Percentiles rank a stretch among this genome's conserved stretches.
phyloP scores from a whole-genome alignment of 2,888 invertebrate genomes.

The Tetranychus piercei region DNA sequence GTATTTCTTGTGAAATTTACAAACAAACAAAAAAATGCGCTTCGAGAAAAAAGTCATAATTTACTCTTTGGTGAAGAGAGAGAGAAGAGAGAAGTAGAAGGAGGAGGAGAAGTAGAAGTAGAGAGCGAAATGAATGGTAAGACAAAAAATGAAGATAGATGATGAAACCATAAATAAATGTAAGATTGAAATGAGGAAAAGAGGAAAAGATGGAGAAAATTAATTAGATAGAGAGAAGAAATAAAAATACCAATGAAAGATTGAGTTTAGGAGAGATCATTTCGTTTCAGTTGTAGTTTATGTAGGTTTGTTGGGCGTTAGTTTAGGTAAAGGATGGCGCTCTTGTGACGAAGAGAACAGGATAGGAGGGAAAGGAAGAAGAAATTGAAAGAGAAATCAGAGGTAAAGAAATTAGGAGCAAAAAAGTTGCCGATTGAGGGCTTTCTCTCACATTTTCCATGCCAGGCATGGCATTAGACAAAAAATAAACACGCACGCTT shows the following conservation, averaged over 20 bases:
- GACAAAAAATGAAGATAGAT: background rate
- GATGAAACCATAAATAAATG: background rate
- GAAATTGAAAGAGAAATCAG: background rate
- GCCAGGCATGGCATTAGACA: background rate
- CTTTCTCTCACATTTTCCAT: background rate
- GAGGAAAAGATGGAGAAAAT: background rate
- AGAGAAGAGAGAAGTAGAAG: background rate
- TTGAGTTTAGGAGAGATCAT: background rate
- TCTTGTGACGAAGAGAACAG: background rate
- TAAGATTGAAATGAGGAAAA: background rate
- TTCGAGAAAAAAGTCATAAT: slow-evolving; percentile 6
- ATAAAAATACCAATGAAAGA: background rate
- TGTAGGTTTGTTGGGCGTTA: background rate
- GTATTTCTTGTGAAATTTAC: background rate
- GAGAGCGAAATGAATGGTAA: background rate
- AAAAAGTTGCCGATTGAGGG: background rate
- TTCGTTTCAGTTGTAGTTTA: slow-evolving; percentile 1
- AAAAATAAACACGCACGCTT: slow-evolving; percentile 1
- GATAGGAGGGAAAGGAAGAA: background rate
- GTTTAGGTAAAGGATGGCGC: background rate
- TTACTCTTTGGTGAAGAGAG: background rate
- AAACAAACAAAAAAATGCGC: background rate
- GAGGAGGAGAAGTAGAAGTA: background rate
- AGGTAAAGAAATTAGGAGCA: background rate
- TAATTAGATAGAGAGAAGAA: background rate